Evolutionary conservation across 2,888 invertebrate species (phyloP), one percentile per base, ranked within the genome.

Genomic region (Crepidodera aurea): DNA sequence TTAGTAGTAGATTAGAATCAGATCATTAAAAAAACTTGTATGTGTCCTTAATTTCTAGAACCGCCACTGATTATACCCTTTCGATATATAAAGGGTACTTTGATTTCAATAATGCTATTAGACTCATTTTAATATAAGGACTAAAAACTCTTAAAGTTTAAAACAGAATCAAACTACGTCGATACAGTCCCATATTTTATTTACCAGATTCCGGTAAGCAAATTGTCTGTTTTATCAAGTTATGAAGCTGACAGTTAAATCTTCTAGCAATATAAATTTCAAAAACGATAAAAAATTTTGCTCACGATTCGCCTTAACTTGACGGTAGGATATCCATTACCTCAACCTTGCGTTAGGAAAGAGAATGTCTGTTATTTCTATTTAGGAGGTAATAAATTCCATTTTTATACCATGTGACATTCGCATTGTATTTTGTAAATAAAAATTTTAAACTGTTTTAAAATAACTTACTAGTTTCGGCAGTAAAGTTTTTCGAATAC

Each of bases 191-290:
- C 5, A 13, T 13, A 42, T 42, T 42, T 42, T 16, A 42, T 16
- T 42, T 42, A 42, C 5, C 42, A 16, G 42, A 44, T 44, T 44
- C 44, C 44, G 25, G 44, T 44, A 22, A 44, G 42, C 44, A 44
- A 44, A 44, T 44, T 44, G 44, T 44, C 25, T 42, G n/a, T 44
- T 44, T 22, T 44, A 44, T 44, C 44, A 44, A 44, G 44, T 44
- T 44, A 44, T 44, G 44, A 44, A 44, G 44, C 44, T 22, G 44
- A 44, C 44, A 44, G 44, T 44, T 44, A 44, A 44, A 44, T 44
- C 44, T 42, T 44, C 44, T 10, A 44, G 25, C 22, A 44, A 22
- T 22, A 44, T 44, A 44, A 44, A 44, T 44, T 44, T 44, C 44
- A 44, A 22, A 22, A 44, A 44, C 44, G 22, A 44, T 44, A 44